phyloP scores from a whole-genome alignment of 53 echinoderm and acorn worm species.

The Echinarachnius parma region DNA sequence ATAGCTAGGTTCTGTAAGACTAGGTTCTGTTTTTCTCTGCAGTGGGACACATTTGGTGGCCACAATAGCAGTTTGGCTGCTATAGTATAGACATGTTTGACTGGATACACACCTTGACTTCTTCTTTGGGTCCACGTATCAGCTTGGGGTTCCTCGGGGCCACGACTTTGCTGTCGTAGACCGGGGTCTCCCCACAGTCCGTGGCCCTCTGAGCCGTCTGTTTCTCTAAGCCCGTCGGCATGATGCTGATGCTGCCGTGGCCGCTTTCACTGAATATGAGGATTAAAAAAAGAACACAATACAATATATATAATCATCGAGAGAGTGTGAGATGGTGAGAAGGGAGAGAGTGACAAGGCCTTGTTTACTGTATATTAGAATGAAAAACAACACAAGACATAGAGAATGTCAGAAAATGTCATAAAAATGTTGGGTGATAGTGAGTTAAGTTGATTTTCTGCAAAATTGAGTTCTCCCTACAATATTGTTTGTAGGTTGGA shows the following conservation, averaged over 20 bases:
- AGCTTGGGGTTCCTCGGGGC: conserved; percentile 96
- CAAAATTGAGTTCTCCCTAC: too few species aligned
- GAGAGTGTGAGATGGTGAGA: not conserved
- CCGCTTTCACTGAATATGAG: not conserved
- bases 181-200: conserved; percentile 93
- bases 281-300: not conserved
- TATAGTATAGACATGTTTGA: too few species aligned
- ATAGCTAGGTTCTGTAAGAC: too few species aligned
- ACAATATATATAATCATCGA: not conserved
- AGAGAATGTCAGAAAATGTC: too few species aligned
- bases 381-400: too few species aligned
- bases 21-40: too few species aligned
- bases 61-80: too few species aligned
- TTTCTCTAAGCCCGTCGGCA: conserved; percentile 98
- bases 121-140: conserved; percentile 67
- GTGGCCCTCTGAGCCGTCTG: conserved; percentile 91
- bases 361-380: not conserved
- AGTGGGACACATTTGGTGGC: too few species aligned
- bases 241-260: conserved; percentile 16
- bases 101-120: conserved; percentile 74
- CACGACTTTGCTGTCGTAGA: conserved; percentile 82
- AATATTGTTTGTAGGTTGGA: too few species aligned
- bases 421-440: too few species aligned
- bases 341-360: not conserved
- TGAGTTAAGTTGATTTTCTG: too few species aligned